Percentiles rank a stretch among this genome's conserved stretches.
Evolutionary conservation across 2,888 invertebrate species (phyloP).

Genomic region (Timema podura): DNA sequence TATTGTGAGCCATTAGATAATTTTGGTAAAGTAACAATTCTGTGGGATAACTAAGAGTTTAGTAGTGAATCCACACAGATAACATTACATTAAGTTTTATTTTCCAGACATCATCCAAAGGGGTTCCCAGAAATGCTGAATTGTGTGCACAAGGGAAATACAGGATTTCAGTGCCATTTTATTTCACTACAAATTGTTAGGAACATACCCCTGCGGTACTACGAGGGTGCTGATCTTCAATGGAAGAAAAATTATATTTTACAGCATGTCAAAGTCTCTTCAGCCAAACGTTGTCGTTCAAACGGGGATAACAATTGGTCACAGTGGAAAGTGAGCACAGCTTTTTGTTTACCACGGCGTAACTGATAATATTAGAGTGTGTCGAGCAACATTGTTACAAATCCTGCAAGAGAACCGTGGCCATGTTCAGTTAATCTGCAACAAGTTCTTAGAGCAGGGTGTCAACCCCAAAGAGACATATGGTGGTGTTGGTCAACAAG

Average conservation of each 20-base stretch:
- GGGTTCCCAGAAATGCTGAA: background rate
- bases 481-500: background rate
- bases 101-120: slow-evolving; percentile 2
- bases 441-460: background rate
- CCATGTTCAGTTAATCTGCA: background rate
- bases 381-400: background rate
- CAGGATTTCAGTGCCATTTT: background rate
- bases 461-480: background rate
- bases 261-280: background rate
- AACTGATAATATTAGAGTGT: background rate
- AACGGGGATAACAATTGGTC: background rate
- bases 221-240: background rate
- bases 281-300: slow-evolving; percentile 4
- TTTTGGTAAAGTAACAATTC: too few relatives aligned
- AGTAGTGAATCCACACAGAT: too few relatives aligned
- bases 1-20: too few relatives aligned
- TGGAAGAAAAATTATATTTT: slow-evolving; percentile 5
- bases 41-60: too few relatives aligned
- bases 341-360: background rate
- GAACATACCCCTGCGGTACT: background rate
- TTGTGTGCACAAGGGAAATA: background rate
- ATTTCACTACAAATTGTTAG: background rate
- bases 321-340: background rate
- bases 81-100: too few relatives aligned
- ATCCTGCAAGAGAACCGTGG: background rate